phyloP scores from a whole-genome alignment of 92 coral and sea anemone species.

The Bergia puertoricense region DNA sequence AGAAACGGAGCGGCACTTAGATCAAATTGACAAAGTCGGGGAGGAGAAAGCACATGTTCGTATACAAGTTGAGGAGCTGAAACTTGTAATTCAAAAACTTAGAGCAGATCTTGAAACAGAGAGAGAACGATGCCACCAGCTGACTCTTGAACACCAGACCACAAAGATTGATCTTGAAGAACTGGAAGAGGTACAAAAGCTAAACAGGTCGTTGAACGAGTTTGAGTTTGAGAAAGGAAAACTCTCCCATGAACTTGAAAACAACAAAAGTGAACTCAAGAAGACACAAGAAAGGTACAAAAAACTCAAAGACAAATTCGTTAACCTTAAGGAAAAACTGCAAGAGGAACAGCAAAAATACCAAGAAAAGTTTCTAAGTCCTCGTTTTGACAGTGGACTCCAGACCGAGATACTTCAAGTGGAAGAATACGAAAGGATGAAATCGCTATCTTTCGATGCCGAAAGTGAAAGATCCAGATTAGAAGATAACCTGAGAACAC shows the following conservation, averaged over 20 bases:
- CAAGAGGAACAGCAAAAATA: conserved; percentile 74
- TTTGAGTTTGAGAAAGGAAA: conserved; percentile 81
- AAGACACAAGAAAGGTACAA: conserved; percentile 77
- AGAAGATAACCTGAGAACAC: conserved; percentile 65
- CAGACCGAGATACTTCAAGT: conserved; percentile 75
- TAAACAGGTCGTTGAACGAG: conserved; percentile 74
- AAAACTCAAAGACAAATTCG: conserved; percentile 75
- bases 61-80: conserved; percentile 47
- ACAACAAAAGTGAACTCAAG: conserved; percentile 64
- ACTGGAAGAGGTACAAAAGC: conserved; percentile 72
- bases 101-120: conserved; percentile 63
- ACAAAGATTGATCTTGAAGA: conserved; percentile 64
- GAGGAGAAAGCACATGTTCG: conserved; percentile 62
- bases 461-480: conserved; percentile 68
- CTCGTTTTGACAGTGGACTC: conserved; percentile 83
- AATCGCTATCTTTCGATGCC: conserved; percentile 62
- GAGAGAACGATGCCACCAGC: conserved; percentile 61
- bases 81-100: conserved; percentile 49
- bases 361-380: conserved; percentile 73
- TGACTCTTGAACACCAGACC: conserved; percentile 50
- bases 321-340: conserved; percentile 64
- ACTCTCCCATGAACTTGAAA: conserved; percentile 65
- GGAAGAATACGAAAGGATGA: conserved; percentile 71
- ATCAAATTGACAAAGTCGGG: conserved; percentile 69
- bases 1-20: conserved; percentile 85